Evolutionary conservation across 2,888 invertebrate species (phyloP).

Genomic region (Nomada hirtipes): DNA sequence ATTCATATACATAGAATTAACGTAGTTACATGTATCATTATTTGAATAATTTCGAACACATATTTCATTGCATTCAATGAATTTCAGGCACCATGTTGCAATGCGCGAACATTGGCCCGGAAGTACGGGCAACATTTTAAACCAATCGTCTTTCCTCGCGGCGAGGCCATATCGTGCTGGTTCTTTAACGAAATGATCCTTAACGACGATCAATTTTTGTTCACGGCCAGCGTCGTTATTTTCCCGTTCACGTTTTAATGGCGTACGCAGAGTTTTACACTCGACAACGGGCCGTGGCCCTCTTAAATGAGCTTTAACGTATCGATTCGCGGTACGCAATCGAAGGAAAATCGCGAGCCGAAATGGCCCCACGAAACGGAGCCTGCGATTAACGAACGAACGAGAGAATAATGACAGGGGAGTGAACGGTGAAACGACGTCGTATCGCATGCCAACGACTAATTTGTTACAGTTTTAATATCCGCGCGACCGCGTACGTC

Average conservation of each 20-base stretch:
- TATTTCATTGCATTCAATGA: not conserved
- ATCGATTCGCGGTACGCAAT: conserved; percentile 31
- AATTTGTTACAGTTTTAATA: conserved; percentile 66
- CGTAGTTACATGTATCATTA: no score
- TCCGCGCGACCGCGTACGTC: conserved; percentile 43
- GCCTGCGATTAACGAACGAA: conserved; percentile 57
- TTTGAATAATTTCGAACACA: no score
- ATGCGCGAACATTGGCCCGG: not conserved
- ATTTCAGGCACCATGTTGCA: no score
- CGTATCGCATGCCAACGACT: conserved; percentile 57
- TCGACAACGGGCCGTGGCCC: conserved; percentile 1
- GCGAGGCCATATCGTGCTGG: conserved; percentile 2
- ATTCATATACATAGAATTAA: no score
- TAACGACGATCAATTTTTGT: conserved; percentile 31
- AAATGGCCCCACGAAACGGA: conserved; percentile 45
- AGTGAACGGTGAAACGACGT: conserved; percentile 48
- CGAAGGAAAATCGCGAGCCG: conserved; percentile 28
- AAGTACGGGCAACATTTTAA: not conserved
- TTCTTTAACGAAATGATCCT: conserved; percentile 21
- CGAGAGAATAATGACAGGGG: conserved; percentile 59
- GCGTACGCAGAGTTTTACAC: conserved; percentile 14
- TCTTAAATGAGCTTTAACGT: conserved; percentile 20
- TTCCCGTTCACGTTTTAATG: conserved; percentile 25
- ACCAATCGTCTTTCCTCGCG: not conserved
- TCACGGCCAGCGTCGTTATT: conserved; percentile 17